These are phyloP conservation scores for Rhizoglyphus robini DNA, from an alignment of 1,140 invertebrate species.

Conservation along the genomic window DNA sequence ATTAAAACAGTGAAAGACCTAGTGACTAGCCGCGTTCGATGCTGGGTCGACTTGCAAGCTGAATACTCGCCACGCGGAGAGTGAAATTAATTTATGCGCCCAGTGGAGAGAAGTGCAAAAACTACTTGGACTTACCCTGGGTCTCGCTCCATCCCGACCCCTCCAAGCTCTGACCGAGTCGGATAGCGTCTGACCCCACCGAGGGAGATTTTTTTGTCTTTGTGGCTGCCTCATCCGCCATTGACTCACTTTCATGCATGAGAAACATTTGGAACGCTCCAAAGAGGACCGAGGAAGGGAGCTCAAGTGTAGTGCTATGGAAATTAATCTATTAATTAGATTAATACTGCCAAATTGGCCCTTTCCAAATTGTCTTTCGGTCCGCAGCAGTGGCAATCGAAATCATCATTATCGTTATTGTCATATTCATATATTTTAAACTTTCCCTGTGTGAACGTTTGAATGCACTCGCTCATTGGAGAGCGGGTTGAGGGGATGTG, in stretches of 20 bases:
- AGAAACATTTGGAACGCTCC: conserved; percentile 6
- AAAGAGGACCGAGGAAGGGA: not conserved
- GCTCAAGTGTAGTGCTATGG: too few species aligned
- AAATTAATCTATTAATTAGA: conserved; percentile 15
- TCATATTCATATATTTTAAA: conserved; percentile 7
- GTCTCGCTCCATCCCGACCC: not conserved
- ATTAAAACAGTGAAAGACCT: not conserved
- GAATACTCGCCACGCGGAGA: not conserved
- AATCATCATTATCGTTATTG: conserved; percentile 13
- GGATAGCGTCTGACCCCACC: too few species aligned
- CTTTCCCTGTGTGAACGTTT: not conserved
- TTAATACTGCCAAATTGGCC: conserved; percentile 9
- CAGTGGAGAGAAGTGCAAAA: not conserved
- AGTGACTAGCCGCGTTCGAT: not conserved
- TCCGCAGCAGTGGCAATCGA: too few species aligned
- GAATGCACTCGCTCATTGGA: not conserved
- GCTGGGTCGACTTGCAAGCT: not conserved
- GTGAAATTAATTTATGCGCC: conserved; percentile 1
- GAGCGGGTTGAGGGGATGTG: too few species aligned
- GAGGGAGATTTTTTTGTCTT: too few species aligned
- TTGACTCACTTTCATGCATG: conserved; percentile 12
- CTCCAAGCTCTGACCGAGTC: not conserved
- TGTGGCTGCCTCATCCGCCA: too few species aligned
- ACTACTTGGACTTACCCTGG: not conserved
- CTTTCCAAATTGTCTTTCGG: not conserved